Percentiles rank a stretch among this genome's conserved stretches.
Evolutionary conservation across 64 coral and sea anemone species (phyloP).

Genomic region (Dendronephthya gigantea): DNA sequence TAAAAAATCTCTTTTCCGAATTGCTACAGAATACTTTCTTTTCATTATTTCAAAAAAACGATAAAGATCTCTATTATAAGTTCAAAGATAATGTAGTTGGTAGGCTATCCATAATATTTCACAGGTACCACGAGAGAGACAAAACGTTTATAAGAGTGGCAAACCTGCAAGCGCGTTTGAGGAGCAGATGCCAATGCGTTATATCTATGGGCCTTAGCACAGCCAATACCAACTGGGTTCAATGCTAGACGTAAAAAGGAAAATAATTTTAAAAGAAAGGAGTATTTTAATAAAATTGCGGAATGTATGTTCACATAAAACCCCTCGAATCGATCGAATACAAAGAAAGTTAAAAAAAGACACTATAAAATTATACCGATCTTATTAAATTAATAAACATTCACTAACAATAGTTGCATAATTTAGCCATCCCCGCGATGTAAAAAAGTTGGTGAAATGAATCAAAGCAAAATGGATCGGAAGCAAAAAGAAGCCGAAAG

Average conservation of each 20-base stretch:
- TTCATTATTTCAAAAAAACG: background rate
- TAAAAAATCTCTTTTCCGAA: no score
- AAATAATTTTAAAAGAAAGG: background rate
- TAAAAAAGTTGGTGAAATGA: no score
- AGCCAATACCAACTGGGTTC: background rate
- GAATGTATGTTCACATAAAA: no score
- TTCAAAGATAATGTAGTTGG: constrained; percentile 1
- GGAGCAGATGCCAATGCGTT: background rate
- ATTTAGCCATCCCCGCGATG: no score
- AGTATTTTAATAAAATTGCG: background rate
- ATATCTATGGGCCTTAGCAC: background rate
- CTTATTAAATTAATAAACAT: no score
- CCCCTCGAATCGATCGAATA: no score
- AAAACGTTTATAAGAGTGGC: background rate
- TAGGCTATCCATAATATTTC: background rate
- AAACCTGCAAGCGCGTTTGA: background rate
- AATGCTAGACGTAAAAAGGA: background rate
- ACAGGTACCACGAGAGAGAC: background rate
- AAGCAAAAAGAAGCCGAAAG: no score
- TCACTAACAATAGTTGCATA: no score
- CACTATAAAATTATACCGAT: no score
- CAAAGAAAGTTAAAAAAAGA: no score
- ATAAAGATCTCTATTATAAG: background rate
- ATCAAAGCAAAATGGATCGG: no score
- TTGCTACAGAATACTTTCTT: no score